These are phyloP conservation scores for Dasyprocta punctata DNA, from an alignment of 2,113 vertebrate species.

Conservation along the genomic window DNA sequence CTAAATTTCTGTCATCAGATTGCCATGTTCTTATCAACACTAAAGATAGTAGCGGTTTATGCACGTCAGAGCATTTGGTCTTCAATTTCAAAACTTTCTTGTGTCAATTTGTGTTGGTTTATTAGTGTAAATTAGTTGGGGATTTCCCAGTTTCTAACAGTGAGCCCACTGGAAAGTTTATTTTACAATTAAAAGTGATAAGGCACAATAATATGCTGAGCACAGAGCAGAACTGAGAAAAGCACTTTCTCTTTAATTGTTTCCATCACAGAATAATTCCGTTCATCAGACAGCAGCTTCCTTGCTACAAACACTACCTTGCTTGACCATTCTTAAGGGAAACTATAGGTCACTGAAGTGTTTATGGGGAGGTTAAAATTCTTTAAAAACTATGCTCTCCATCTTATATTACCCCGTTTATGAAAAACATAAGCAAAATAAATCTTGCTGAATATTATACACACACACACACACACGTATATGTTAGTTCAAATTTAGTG, in stretches of 20 bases:
- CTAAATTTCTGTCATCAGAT: not conserved
- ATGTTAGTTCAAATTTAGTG: no score
- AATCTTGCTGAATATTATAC: not conserved
- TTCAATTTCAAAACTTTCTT: not conserved
- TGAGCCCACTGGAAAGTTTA: not conserved
- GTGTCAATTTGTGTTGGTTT: not conserved
- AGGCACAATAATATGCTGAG: not conserved
- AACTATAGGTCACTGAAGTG: not conserved
- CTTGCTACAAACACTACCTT: not conserved
- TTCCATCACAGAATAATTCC: not conserved
- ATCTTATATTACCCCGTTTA: not conserved
- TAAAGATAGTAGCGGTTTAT: not conserved
- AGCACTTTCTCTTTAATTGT: not conserved
- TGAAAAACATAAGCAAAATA: not conserved
- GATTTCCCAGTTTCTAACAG: not conserved
- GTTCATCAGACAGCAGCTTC: not conserved
- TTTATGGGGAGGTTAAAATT: not conserved
- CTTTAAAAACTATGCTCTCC: not conserved
- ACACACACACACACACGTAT: not conserved
- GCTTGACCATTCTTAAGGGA: not conserved
- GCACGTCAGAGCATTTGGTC: not conserved
- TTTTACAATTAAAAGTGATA: constrained; percentile 4
- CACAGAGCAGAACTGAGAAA: not conserved
- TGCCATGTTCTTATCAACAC: not conserved
- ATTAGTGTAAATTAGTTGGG: not conserved